phyloP scores from a whole-genome alignment of 2,888 invertebrate genomes.

The Tachina fera region DNA sequence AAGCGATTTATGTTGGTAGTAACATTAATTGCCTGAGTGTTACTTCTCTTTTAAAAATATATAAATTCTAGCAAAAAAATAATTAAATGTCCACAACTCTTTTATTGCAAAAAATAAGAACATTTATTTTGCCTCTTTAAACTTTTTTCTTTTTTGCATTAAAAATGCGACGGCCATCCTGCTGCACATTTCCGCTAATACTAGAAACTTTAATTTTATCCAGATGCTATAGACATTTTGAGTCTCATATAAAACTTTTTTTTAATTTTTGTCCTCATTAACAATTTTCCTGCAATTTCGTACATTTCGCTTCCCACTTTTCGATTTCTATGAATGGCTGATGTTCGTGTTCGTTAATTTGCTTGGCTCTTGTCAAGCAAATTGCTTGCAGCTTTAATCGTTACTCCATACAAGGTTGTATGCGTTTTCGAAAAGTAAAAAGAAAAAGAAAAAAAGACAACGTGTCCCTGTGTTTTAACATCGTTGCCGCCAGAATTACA shows the following conservation, averaged over 20 bases:
- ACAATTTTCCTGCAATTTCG: conserved; percentile 10
- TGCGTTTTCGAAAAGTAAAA: not conserved
- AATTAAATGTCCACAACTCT: too few relatives aligned
- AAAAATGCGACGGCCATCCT: too few relatives aligned
- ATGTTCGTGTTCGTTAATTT: conserved; percentile 15
- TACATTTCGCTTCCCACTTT: not conserved
- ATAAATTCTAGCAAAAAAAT: too few relatives aligned
- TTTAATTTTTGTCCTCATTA: conserved; percentile 16
- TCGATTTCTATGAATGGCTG: conserved; percentile 14
- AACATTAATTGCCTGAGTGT: too few relatives aligned
- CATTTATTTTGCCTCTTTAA: too few relatives aligned
- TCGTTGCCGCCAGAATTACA: conserved; percentile 23
- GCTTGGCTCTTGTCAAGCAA: not conserved
- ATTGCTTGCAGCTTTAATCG: not conserved
- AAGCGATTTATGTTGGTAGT: too few relatives aligned
- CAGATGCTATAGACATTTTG: not conserved
- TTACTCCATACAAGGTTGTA: too few relatives aligned
- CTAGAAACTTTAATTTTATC: not conserved
- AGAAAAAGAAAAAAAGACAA: not conserved
- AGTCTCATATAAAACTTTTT: not conserved
- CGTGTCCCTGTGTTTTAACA: conserved; percentile 22
- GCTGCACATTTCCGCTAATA: too few relatives aligned
- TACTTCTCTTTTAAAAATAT: too few relatives aligned
- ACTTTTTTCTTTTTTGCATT: too few relatives aligned
- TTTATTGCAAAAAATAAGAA: too few relatives aligned